Base-by-base conservation (phyloP, 92 coral and sea anemone genomes). In the Palythoa grandiflora region DNA sequence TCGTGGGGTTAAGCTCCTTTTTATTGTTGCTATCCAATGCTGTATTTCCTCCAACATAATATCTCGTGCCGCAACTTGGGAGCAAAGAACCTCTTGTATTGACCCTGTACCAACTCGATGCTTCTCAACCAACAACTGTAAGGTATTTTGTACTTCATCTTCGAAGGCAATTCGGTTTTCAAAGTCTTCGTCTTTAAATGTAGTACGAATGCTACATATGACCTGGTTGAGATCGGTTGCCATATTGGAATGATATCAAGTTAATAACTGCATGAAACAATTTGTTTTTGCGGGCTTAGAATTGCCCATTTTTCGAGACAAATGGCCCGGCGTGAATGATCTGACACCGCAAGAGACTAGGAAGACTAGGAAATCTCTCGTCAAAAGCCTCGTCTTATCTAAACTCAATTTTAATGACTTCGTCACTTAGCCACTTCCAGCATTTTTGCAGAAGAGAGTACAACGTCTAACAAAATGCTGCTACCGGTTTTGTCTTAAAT, bases 1-100 rank as follows among this genome's bases (percentile, higher is more conserved):
- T 57, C 73, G 85, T 20, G 95, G 83, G 35, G 28, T 47, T 78
- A 93, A 75, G 65, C 92, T 71, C 88, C 75, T 57, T 57, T 57
- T 57, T 57, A 57, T 57, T 57, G 65, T 57, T 57, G 65, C 65
- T 57, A 57, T 57, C 65, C 65, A 57, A 57, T 57, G 65, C 65
- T 57, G 65, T 9, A 57, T 57, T 61, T 61, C 70, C 70, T 61
- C 70, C 70, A 61, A 16, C 70, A n/a, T 60, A 16, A 60, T 61
- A 16, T 61, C 35, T 16, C 87, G 85, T 47, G 76, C 90, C 47
- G 61, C 40, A 48, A 88, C 80, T 77, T 71, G 72, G 68, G 87
- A 88, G 88, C 87, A 77, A 68, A 88, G 86, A 51, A 80, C 73
- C 72, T 44, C 70, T 80, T 54, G 73, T 12, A 88, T 80, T 88